Conservation (phyloP, 2,888 invertebrate species). For the Diogma glabrata region DNA sequence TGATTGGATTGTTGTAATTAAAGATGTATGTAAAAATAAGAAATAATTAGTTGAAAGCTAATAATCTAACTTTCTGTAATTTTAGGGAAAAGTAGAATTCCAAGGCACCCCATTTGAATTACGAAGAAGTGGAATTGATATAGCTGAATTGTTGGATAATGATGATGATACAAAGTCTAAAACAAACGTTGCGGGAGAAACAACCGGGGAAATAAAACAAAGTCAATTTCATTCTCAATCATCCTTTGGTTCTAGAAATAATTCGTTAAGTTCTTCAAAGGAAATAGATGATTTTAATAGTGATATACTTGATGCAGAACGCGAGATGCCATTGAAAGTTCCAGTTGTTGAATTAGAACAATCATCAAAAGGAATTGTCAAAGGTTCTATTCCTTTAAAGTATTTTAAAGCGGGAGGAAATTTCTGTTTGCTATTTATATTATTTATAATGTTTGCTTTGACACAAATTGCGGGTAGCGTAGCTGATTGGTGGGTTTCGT, state of each 20-base stretch:
- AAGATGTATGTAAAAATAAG: too few species aligned
- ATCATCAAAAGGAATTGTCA: slow-evolving; percentile 35
- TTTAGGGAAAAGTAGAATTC: slow-evolving; percentile 37
- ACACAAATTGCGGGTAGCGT: slow-evolving; percentile 48
- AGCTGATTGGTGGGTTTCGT: slow-evolving; percentile 59
- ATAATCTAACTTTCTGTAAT: slow-evolving; percentile 8
- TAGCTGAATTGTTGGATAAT: slow-evolving; percentile 38
- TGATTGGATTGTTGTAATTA: slow-evolving; percentile 44
- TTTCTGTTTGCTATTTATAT: slow-evolving; percentile 32
- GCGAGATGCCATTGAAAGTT: slow-evolving; percentile 35
- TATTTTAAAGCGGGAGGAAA: slow-evolving; percentile 45
- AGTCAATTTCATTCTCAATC: slow-evolving; percentile 11
- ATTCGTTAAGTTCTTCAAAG: slow-evolving; percentile 12
- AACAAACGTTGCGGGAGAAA: background rate
- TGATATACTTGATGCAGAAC: slow-evolving; percentile 25
- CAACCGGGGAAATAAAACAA: background rate
- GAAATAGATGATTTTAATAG: slow-evolving; percentile 15
- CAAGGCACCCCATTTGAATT: slow-evolving; percentile 38
- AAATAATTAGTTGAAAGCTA: slow-evolving; percentile 20
- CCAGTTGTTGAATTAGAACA: slow-evolving; percentile 36
- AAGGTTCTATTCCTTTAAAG: slow-evolving; percentile 33
- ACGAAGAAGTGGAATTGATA: slow-evolving; percentile 39
- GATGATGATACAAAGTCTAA: slow-evolving; percentile 24
- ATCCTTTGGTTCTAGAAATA: slow-evolving; percentile 10
- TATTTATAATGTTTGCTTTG: slow-evolving; percentile 40